Percentiles rank a stretch among this genome's conserved stretches.
Evolutionary conservation across 1,140 invertebrate species (phyloP).

Genomic region (Camponotus floridanus): DNA sequence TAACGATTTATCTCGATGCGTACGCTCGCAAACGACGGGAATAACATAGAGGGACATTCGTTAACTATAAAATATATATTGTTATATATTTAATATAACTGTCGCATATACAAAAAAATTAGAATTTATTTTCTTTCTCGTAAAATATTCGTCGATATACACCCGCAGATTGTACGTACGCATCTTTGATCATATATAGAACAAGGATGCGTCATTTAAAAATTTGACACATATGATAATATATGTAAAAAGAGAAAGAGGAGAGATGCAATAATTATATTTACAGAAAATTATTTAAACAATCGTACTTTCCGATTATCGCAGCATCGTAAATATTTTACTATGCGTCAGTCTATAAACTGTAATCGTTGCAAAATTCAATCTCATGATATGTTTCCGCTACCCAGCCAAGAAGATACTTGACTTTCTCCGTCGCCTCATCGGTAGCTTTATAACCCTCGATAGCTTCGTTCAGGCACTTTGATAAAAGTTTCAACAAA

Average conservation of each 20-base stretch:
- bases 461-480: slow-evolving; percentile 81
- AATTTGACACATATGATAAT: slow-evolving; percentile 61
- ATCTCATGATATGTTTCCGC: slow-evolving; percentile 79
- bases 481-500: slow-evolving; percentile 80
- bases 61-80: slow-evolving; percentile 29
- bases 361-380: slow-evolving; percentile 72
- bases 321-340: slow-evolving; percentile 4
- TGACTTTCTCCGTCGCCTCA: slow-evolving; percentile 79
- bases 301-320: slow-evolving; percentile 33
- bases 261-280: slow-evolving; percentile 18
- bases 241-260: slow-evolving; percentile 27
- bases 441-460: slow-evolving; percentile 75
- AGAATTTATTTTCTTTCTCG: slow-evolving; percentile 46
- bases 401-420: slow-evolving; percentile 81
- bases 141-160: slow-evolving; percentile 49
- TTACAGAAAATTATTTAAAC: slow-evolving; percentile 49
- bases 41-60: background rate
- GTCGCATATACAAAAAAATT: slow-evolving; percentile 48
- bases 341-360: slow-evolving; percentile 41
- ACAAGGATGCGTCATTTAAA: background rate
- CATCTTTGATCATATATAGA: slow-evolving; percentile 3
- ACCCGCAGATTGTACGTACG: background rate
- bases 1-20: background rate
- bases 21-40: background rate
- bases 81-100: slow-evolving; percentile 31